phyloP scores from a whole-genome alignment of 2,797 vertebrate genomes.

The Sebastiscus albofasciatus region DNA sequence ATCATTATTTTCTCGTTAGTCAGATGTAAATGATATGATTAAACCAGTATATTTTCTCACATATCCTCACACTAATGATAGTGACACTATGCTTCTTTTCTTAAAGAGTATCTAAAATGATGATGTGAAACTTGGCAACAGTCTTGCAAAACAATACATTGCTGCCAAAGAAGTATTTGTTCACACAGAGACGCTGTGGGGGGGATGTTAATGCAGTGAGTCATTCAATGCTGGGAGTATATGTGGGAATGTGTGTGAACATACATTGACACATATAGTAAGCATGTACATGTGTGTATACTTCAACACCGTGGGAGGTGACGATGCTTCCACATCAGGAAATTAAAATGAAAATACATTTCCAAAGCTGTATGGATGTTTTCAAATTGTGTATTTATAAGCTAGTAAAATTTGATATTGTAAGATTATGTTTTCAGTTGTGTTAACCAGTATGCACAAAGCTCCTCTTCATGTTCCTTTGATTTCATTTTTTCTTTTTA shows the following conservation, averaged over 20 bases:
- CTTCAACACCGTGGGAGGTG: not conserved
- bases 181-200: not conserved
- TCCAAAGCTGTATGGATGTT: not conserved
- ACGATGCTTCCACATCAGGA: not conserved
- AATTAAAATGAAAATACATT: not conserved
- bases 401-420: not conserved
- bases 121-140: slow-evolving; percentile 54
- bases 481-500: not conserved
- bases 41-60: slow-evolving; percentile 11
- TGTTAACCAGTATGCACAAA: not conserved
- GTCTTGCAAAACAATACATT: slow-evolving; percentile 26
- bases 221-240: slow-evolving; percentile 33
- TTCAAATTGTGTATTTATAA: not conserved
- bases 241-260: slow-evolving; percentile 18
- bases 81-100: slow-evolving; percentile 19
- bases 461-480: slow-evolving; percentile 10
- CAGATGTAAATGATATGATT: not conserved
- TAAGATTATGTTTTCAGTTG: not conserved
- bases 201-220: slow-evolving; percentile 45
- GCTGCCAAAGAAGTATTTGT: slow-evolving; percentile 35
- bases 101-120: slow-evolving; percentile 1
- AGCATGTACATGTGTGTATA: slow-evolving; percentile 3
- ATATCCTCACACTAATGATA: slow-evolving; percentile 13
- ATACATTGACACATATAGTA: not conserved
- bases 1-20: not conserved